Conservation (phyloP, 30 jellyfish, hydroid and myxozoan species). For the Nemopilema nomurai region DNA sequence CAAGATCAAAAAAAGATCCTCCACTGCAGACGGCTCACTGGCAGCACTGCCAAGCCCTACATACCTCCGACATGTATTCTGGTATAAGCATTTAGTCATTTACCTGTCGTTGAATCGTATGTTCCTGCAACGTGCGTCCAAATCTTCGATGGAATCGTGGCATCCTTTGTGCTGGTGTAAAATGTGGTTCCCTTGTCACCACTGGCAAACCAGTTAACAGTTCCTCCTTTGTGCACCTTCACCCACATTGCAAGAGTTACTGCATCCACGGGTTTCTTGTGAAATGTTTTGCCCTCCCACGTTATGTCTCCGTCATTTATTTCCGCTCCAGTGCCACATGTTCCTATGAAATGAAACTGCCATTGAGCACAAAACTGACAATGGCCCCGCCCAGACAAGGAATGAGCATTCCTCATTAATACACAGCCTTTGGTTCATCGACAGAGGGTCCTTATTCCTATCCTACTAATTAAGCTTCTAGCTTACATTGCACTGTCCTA, state of each 20-base stretch:
- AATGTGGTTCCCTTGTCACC: conserved; percentile 83
- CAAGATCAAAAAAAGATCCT: no score
- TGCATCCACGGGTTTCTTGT: conserved; percentile 76
- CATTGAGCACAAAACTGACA: background rate
- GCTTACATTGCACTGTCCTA: no score
- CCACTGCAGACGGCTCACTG: background rate
- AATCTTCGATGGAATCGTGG: conserved; percentile 86
- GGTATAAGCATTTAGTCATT: background rate
- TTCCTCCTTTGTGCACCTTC: conserved; percentile 84
- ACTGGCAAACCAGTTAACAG: conserved; percentile 89
- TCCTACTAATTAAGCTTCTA: no score
- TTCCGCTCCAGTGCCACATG: conserved; percentile 93
- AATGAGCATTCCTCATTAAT: background rate
- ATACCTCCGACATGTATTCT: background rate
- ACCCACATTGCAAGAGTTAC: conserved; percentile 96
- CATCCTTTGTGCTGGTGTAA: conserved; percentile 72
- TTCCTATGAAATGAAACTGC: conserved; percentile 73
- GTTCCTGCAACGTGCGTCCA: conserved; percentile 99
- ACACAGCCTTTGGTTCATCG: no score
- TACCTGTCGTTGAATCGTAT: conserved; percentile 89
- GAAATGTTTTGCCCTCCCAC: conserved; percentile 87
- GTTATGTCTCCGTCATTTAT: conserved; percentile 84
- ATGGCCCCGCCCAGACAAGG: background rate
- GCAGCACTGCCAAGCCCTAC: background rate
- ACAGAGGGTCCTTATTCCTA: no score